Evolutionary conservation across 2,797 vertebrate genomes (phyloP), one percentile per base, ranked within the genome.

Genomic region (Phrynocephalus guinanensis): DNA sequence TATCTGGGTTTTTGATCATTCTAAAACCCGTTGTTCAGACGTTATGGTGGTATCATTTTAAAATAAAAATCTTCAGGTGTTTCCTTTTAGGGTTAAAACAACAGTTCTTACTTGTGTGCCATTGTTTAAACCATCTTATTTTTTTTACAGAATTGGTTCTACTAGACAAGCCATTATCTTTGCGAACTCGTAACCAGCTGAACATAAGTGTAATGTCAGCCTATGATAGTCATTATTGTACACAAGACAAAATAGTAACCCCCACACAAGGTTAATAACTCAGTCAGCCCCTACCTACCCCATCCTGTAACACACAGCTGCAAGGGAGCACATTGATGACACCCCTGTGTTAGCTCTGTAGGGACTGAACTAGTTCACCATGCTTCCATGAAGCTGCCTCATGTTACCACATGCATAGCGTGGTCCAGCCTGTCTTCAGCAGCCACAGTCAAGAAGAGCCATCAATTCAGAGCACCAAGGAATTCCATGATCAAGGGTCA

Each of bases 11-110:
- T 73, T 63, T 16, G 2, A 73, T 67, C 28, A 67, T 86, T 28
- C 52, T 78, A 83, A 52, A 87, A 83, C 33, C 50, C 26, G 18
- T 44, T 83, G 50, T 60, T 63, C 24, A 79, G 68, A 79, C 78
- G 72, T 71, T 44, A 79, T 79, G 48, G 63, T 16, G 72, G 18
- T 68, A 26, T 68, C 26, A 15, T 56, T 48, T 73, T 48, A 24
- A 86, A n/a, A 20, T 79, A 71, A 79, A 76, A 44, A 33, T 79
- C 30, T 4, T 38, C 8, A 70, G 28, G 18, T 10, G 28, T 78
- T 85, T 78, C 11, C 11, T 79, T 83, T 78, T 78, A 83, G 7
- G 5, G 33, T 77, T 77, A 10, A 76, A 87, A 38, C 1, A 52
- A 5, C 50, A 68, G 60, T 38, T 82, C 44, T 87, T 76, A 75